Base-by-base conservation (phyloP, 2,113 vertebrate genomes). In the Phylloscopus trochilus region DNA sequence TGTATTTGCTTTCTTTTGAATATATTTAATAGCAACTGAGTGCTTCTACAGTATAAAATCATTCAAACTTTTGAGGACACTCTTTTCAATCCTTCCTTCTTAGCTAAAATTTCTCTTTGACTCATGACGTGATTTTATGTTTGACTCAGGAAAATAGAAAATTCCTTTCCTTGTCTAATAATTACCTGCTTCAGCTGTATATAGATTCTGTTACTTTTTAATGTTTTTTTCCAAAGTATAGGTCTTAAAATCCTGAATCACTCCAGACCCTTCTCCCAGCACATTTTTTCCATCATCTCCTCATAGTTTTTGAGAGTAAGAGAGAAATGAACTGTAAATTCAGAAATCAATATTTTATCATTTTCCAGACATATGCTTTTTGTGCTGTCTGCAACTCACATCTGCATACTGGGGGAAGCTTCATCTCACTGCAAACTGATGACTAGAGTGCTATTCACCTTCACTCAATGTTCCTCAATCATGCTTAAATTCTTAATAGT, bases 401-500 rank as follows among this genome's bases (percentile, higher is more conserved):
- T 80, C 69, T 74, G 2, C 6, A 19, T 81, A 46, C 64, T 27
- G 47, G 27, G 11, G 11, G 30, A 81, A 78, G 12, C 3, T 64
- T 73, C 11, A 39, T n/a, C 27, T 87, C 19, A 35, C n/a, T 78
- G 13, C 17, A 87, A 78, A 51, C 2, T 35, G 55, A 46, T 83
- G 12, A 47, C 43, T 72, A 64, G 87, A 11, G 14, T 80, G 9
- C 11, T 76, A 5, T 43, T 92, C n/a, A 35, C 6, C 15, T 77
- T 69, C 15, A 43, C 5, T 90, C 68, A 55, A 3, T n/a, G 2
- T 77, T 33, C 15, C 2, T 62, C 10, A 30, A 35, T 0, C 2
- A 17, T n/a, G 6, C 1, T 72, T 78, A 24, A 26, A 58, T 78
- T 93, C 33, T 62, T 7, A 41, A 3, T 43, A 51, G 17, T 55